A percentile compares a stretch with the other conserved stretches of the same genome.
These are phyloP conservation scores for Neoaliturus tenellus DNA, from an alignment of 2,888 invertebrate genomes.

Conservation along the genomic window DNA sequence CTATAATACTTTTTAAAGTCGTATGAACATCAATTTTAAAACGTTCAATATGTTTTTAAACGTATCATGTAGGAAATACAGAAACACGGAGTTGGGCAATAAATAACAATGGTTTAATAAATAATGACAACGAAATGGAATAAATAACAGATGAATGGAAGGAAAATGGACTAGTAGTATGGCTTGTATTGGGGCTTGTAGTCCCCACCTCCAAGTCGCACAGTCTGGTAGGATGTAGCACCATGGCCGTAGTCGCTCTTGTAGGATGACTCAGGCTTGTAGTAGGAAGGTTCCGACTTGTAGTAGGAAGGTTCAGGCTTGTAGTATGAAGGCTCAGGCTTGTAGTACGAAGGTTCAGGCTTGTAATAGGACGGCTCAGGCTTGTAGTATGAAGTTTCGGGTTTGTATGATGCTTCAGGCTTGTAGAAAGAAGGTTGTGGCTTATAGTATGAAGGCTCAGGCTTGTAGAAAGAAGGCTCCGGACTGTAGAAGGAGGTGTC, in stretches of 20 bases:
- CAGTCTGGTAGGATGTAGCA: conserved; percentile 27
- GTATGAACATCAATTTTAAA: no score
- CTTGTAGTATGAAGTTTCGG: conserved; percentile 7
- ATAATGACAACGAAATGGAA: background rate
- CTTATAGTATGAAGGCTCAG: background rate
- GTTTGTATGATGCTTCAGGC: background rate
- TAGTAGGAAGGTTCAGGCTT: background rate
- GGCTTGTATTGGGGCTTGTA: conserved; percentile 24
- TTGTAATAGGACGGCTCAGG: background rate
- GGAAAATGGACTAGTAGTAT: conserved; percentile 13
- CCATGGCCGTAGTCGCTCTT: conserved; percentile 1
- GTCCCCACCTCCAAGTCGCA: background rate
- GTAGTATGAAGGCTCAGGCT: conserved; percentile 7
- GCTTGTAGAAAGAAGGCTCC: background rate
- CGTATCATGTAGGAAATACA: background rate
- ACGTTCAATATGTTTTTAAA: no score
- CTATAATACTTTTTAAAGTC: no score
- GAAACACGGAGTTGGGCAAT: background rate
- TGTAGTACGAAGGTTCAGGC: background rate
- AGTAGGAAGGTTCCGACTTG: background rate
- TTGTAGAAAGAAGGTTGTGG: background rate
- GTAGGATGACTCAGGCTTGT: conserved; percentile 6
- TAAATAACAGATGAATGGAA: background rate
- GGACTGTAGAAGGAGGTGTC: background rate
- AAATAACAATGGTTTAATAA: conserved; percentile 6